These are phyloP conservation scores for Oncorhynchus clarkii DNA, from an alignment of 2,113 vertebrate species.

Conservation along the genomic window DNA sequence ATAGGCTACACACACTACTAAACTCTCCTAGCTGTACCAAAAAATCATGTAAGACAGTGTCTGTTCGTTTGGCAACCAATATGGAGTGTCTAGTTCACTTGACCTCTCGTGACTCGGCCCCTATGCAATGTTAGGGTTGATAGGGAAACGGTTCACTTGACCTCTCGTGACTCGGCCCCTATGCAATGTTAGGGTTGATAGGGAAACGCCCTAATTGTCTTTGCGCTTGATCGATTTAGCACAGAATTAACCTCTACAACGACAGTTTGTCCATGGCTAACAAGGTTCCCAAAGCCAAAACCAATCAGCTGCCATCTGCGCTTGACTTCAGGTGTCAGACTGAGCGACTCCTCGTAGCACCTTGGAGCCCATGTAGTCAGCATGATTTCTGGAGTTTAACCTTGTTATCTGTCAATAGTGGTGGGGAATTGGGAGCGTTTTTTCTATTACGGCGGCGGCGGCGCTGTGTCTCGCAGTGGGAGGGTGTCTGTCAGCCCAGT, in stretches of 20 bases:
- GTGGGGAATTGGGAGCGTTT: conserved; percentile 40
- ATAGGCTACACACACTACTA: conserved; percentile 33
- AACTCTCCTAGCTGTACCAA: neutral
- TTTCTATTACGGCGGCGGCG: conserved; percentile 42
- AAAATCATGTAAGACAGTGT: conserved; percentile 51
- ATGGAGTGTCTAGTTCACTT: neutral
- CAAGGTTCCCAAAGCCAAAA: conserved; percentile 41
- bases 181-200: neutral
- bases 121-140: neutral
- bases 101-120: neutral
- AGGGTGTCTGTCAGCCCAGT: conserved; percentile 44
- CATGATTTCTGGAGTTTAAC: conserved; percentile 58
- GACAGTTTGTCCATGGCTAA: conserved; percentile 15
- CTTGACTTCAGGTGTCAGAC: conserved; percentile 64
- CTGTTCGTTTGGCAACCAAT: conserved; percentile 36
- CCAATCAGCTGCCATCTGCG: conserved; percentile 60
- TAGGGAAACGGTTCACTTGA: conserved; percentile 4
- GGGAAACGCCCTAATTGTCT: conserved; percentile 12
- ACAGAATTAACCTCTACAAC: conserved; percentile 13
- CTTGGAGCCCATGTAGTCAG: conserved; percentile 49
- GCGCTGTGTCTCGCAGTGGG: conserved; percentile 44
- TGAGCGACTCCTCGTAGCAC: conserved; percentile 34
- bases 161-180: neutral
- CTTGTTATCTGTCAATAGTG: conserved; percentile 67
- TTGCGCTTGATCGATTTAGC: conserved; percentile 23